Base-by-base conservation (phyloP, 2,113 vertebrate species). In the Murina feae region DNA sequence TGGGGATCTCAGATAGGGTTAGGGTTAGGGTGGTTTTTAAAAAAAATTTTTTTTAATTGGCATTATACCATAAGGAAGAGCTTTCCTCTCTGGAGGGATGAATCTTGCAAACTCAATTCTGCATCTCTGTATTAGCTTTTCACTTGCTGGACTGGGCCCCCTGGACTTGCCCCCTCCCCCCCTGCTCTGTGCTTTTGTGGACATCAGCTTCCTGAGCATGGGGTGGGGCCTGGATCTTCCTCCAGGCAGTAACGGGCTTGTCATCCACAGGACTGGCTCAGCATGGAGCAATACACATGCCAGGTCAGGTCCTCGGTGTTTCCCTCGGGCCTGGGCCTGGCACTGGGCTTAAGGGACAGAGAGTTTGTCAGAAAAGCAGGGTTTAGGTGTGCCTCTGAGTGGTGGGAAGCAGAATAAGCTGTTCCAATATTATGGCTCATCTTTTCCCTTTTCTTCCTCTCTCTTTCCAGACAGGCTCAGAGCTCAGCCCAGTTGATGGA, bases 401-500 rank as follows among this genome's bases (percentile, higher is more conserved):
- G 35, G 6, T 9, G 3, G 37, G 68, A 75, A 80, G 21, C 11
- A 21, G 68, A 14, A 11, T 1, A 9, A 20, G 14, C 76, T 53
- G 87, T 63, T 65, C 80, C 79, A 39, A 71, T 32, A 37, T 13
- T 47, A 8, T 76, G 78, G 95, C 94, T 97, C 93, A 97, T 83
- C 83, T 78, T 87, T 80, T 51, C 30, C 75, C 85, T 58, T 84
- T 51, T 23, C 17, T 53, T 16, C 47, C 42, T 80, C 51, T 95
- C 17, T 97, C 72, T 96, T 86, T 95, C 2, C 98, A 99, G 99
- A 99, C 98, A 98, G 98, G 99, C 98, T 98, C 97, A 95, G 98
- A 98, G 98, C 98, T 99, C 98, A 94, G 97, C 98, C 96, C 97
- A 82, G 99, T 99, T 99, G 99, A 99, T 99, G 99, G 99, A 99